Percentiles rank a stretch among this genome's conserved stretches.
These are phyloP conservation scores for Myotis pilosus DNA, from an alignment of 2,797 vertebrate species.

Conservation along the genomic window DNA sequence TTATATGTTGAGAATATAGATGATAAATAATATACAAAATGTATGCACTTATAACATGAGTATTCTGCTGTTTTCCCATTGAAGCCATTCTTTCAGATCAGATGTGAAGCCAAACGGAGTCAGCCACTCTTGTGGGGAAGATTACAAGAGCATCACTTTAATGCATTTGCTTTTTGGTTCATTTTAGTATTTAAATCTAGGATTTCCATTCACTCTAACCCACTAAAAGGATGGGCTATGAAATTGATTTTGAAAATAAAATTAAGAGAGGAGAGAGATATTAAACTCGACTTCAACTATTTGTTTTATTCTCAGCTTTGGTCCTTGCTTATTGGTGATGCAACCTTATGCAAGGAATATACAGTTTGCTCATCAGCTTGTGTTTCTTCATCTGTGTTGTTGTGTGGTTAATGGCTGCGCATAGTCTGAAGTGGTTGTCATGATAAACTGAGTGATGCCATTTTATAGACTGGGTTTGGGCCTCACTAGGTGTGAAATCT, in stretches of 20 bases:
- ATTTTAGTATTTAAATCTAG: slow-evolving; percentile 34
- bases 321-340: not conserved
- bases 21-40: not conserved
- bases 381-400: not conserved
- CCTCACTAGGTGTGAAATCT: slow-evolving; percentile 56
- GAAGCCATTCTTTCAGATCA: slow-evolving; percentile 25
- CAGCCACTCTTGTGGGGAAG: not conserved
- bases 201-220: not conserved
- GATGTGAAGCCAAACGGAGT: slow-evolving; percentile 29
- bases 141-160: not conserved
- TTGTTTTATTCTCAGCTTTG: not conserved
- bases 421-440: slow-evolving; percentile 32
- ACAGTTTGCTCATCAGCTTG: not conserved
- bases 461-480: slow-evolving; percentile 37
- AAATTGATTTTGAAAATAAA: slow-evolving; percentile 34
- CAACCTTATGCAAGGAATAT: no score
- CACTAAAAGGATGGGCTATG: not conserved
- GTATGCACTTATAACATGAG: not conserved
- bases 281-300: not conserved
- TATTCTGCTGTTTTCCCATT: not conserved
- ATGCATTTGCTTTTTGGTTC: not conserved
- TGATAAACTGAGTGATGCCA: not conserved
- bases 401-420: not conserved
- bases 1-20: not conserved
- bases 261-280: not conserved